Percentiles rank a stretch among this genome's conserved stretches.
Conservation (phyloP, 2,888 invertebrate genomes). For the Epirrita christyi region DNA sequence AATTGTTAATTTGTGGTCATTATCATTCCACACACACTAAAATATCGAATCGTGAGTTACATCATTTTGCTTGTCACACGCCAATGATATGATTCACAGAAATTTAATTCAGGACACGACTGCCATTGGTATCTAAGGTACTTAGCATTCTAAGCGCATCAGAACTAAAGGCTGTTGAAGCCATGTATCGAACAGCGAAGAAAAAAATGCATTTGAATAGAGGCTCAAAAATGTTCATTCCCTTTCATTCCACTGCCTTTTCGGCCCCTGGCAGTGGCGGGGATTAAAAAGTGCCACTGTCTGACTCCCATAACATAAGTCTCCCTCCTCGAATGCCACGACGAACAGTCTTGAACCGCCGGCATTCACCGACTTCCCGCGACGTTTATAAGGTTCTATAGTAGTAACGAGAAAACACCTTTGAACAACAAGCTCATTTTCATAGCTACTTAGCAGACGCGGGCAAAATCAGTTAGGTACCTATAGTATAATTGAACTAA, state of each 20-base stretch:
- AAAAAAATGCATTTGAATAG: conserved; percentile 1
- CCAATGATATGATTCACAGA: conserved; percentile 32
- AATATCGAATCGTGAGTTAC: conserved; percentile 25
- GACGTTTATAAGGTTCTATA: too few species aligned
- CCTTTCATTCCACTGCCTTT: too few species aligned
- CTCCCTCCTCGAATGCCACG: too few species aligned
- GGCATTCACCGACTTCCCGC: too few species aligned
- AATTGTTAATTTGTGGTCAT: background rate
- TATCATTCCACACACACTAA: conserved; percentile 7
- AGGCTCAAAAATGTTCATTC: background rate
- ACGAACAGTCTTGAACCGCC: too few species aligned
- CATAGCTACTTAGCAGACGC: too few species aligned
- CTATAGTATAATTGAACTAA: conserved; percentile 2
- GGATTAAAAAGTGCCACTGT: too few species aligned
- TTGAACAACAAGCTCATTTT: too few species aligned
- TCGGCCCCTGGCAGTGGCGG: too few species aligned
- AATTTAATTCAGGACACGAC: conserved; percentile 40
- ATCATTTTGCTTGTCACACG: conserved; percentile 22
- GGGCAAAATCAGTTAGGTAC: too few species aligned
- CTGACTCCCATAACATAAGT: too few species aligned
- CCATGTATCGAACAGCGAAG: background rate
- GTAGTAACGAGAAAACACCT: too few species aligned
- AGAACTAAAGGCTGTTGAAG: conserved; percentile 19
- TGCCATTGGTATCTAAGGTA: conserved; percentile 34
- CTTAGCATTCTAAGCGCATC: conserved; percentile 34